Percentiles rank a stretch among this genome's conserved stretches.
phyloP scores from a whole-genome alignment of 2,113 vertebrate species.

The Hemicordylus capensis region DNA sequence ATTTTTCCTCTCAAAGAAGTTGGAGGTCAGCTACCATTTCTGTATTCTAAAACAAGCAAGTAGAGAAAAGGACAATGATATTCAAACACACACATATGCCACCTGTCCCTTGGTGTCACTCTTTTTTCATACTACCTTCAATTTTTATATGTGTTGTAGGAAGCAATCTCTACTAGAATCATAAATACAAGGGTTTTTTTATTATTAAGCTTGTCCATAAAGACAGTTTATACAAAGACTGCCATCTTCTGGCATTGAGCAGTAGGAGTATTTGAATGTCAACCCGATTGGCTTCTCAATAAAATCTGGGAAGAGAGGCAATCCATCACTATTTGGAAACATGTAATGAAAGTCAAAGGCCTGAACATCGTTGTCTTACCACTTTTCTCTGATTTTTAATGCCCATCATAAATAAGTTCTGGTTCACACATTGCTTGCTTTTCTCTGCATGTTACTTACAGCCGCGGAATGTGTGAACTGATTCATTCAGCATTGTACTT shows the following conservation, averaged over 20 bases:
- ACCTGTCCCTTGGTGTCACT: background rate
- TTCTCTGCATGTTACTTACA: background rate
- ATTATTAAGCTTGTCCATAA: background rate
- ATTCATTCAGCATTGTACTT: background rate
- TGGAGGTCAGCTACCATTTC: background rate
- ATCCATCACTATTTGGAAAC: background rate
- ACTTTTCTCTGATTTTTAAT: background rate
- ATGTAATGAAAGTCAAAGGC: background rate
- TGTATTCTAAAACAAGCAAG: background rate
- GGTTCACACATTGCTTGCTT: background rate
- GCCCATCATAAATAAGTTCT: background rate
- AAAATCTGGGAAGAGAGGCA: background rate
- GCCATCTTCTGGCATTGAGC: background rate
- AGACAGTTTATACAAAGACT: background rate
- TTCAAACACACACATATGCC: background rate
- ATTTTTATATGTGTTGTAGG: background rate
- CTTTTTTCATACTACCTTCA: background rate
- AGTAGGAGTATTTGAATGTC: background rate
- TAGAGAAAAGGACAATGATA: background rate
- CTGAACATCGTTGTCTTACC: background rate
- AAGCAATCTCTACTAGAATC: background rate
- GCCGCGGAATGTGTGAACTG: background rate
- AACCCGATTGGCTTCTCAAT: background rate
- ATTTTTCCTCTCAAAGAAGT: background rate
- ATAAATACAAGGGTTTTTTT: background rate